Conservation (phyloP, 2,113 vertebrate species). For the Lutjanus erythropterus region DNA sequence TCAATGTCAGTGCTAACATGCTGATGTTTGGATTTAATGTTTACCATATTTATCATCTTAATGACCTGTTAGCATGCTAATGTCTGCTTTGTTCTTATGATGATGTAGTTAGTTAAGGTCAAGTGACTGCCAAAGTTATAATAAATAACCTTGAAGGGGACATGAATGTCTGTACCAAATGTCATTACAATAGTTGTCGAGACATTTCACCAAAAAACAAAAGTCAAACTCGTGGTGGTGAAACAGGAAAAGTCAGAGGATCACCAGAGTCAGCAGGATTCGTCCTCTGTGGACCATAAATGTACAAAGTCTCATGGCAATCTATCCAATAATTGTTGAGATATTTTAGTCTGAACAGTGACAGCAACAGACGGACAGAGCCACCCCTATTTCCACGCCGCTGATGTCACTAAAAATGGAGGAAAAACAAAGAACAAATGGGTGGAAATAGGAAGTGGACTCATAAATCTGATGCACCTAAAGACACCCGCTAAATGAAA, state of each 20-base stretch:
- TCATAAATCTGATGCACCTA: not conserved
- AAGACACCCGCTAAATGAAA: conserved; percentile 5
- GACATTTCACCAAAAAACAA: not conserved
- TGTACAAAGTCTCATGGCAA: not conserved
- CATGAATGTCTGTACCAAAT: not conserved
- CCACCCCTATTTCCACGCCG: accelerated
- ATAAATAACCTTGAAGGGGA: not conserved
- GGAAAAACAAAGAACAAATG: not conserved
- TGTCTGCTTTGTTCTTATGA: not conserved
- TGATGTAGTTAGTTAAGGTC: not conserved
- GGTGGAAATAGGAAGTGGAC: not conserved
- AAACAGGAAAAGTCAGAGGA: not conserved
- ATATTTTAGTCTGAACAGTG: not conserved
- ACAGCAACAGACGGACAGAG: not conserved
- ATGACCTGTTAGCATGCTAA: not conserved
- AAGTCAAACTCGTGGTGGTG: not conserved
- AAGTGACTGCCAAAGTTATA: not conserved
- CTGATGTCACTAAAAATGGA: no score
- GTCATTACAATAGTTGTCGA: not conserved
- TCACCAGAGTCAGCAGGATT: not conserved
- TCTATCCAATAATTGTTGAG: not conserved
- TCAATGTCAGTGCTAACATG: no score
- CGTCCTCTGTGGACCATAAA: not conserved
- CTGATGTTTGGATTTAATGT: not conserved
- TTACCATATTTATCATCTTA: not conserved